A percentile compares a stretch with the other conserved stretches of the same genome.
Conservation (phyloP, 1,140 invertebrate species). For the Trinorchestia longiramus region DNA sequence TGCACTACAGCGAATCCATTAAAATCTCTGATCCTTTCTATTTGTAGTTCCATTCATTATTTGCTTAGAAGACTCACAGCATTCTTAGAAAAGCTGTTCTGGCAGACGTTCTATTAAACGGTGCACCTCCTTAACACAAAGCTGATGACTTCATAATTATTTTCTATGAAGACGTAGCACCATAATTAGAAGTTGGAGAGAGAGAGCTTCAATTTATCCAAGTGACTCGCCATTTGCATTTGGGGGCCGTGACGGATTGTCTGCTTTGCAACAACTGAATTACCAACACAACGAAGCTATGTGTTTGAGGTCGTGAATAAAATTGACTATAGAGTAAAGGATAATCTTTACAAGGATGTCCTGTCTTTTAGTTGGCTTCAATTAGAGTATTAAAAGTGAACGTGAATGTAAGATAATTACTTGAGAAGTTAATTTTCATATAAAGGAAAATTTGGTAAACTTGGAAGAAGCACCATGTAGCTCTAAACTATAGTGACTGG, state of each 20-base stretch:
- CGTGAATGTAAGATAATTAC: background rate
- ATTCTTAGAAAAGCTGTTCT: background rate
- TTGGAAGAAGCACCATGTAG: background rate
- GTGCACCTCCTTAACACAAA: background rate
- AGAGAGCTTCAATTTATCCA: constrained; percentile 37
- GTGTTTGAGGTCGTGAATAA: background rate
- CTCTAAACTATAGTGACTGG: background rate
- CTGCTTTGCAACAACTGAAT: constrained; percentile 14
- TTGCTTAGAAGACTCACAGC: background rate
- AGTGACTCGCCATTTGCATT: constrained; percentile 50
- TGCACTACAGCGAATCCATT: background rate
- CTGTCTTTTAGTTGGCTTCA: background rate
- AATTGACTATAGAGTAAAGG: background rate
- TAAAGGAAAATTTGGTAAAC: background rate
- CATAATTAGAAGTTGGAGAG: constrained; percentile 53
- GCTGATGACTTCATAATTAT: constrained; percentile 47
- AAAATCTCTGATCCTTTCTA: background rate
- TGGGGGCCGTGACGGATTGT: background rate
- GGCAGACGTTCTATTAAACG: constrained; percentile 29
- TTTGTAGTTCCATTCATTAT: background rate
- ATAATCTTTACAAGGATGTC: background rate
- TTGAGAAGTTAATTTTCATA: no score
- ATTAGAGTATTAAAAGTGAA: background rate
- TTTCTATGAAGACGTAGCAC: constrained; percentile 50
- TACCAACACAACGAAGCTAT: background rate